Evolutionary conservation across 23 tunicate genomes (phyloP).

Genomic region (Phallusia fumigata): DNA sequence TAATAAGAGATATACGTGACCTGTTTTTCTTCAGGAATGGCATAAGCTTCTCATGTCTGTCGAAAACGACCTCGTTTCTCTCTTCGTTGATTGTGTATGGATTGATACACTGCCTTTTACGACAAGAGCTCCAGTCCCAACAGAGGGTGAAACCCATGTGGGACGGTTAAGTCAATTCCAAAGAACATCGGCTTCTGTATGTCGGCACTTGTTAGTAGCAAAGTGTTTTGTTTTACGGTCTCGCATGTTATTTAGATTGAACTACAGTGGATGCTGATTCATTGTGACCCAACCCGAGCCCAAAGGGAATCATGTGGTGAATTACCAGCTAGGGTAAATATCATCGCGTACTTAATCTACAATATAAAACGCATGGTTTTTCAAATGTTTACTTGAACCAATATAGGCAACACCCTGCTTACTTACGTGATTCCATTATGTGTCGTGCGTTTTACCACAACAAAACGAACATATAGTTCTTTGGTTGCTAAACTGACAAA

Average conservation of each 20-base stretch:
- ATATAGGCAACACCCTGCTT: too few species aligned
- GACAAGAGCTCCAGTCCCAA: conserved; percentile 12
- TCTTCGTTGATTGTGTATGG: conserved; percentile 52
- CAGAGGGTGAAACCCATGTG: conserved; percentile 22
- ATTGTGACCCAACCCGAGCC: conserved; percentile 57
- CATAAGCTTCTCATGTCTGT: conserved; percentile 54
- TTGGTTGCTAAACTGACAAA: too few species aligned
- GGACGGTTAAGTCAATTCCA: conserved; percentile 11
- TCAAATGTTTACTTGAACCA: not conserved
- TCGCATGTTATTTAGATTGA: conserved; percentile 30
- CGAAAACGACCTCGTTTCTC: conserved; percentile 28
- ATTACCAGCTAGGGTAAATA: conserved; percentile 9
- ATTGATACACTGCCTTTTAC: conserved; percentile 22
- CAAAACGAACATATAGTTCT: too few species aligned
- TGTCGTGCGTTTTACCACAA: too few species aligned
- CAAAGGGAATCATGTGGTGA: conserved; percentile 57
- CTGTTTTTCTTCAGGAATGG: conserved; percentile 28
- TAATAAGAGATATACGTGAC: not conserved
- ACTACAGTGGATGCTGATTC: conserved; percentile 63
- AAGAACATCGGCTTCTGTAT: not conserved
- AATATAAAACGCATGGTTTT: not conserved
- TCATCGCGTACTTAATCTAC: too few species aligned
- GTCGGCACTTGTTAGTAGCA: not conserved
- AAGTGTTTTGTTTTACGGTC: not conserved
- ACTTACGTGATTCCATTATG: too few species aligned